Percentiles rank a stretch among this genome's conserved stretches.
These are phyloP conservation scores for Coelogynopora nodosa DNA, from an alignment of 2,888 invertebrate species.

Conservation along the genomic window DNA sequence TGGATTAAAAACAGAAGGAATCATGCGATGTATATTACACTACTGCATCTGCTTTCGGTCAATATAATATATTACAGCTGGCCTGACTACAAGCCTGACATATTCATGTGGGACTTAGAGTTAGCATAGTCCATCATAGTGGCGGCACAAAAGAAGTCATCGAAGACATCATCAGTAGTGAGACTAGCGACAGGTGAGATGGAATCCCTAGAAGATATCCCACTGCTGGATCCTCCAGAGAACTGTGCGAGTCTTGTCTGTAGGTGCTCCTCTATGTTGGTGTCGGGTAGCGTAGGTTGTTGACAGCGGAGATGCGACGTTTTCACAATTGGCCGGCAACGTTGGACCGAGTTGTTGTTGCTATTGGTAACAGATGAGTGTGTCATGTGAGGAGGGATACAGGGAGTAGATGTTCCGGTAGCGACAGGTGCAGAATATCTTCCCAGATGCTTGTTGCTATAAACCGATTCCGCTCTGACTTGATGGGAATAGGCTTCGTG, in stretches of 20 bases:
- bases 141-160: no score
- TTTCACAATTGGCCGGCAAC: slow-evolving; percentile 8
- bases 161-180: no score
- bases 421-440: neutral
- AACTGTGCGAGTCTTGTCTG: neutral
- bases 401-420: neutral
- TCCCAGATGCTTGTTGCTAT: neutral
- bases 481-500: slow-evolving; percentile 16
- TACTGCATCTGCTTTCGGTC: no score
- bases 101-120: no score
- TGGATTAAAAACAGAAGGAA: no score
- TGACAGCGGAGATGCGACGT: neutral
- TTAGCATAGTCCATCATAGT: no score
- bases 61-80: no score
- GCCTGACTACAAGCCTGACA: no score
- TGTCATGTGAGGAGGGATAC: neutral
- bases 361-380: neutral
- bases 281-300: neutral
- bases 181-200: no score
- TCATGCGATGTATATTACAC: no score
- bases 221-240: neutral
- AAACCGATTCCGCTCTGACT: neutral
- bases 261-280: neutral
- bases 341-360: neutral
- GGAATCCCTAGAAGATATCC: neutral